phyloP scores from a whole-genome alignment of 2,797 vertebrate genomes.

The Dicrostonyx torquatus region DNA sequence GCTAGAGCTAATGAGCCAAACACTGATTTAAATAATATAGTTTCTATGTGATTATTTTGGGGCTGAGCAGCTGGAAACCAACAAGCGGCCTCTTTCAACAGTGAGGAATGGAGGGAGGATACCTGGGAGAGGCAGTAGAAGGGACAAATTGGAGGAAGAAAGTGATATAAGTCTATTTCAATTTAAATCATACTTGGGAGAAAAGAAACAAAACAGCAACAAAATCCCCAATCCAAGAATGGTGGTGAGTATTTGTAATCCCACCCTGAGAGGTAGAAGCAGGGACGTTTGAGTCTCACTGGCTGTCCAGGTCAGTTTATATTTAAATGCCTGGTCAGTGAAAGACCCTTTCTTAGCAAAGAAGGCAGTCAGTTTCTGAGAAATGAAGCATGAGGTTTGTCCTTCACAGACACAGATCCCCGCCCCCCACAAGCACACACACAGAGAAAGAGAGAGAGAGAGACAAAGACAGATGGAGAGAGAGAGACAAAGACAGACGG shows the following conservation, averaged over 20 bases:
- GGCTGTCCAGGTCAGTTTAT: neutral
- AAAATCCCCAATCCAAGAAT: neutral
- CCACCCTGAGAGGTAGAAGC: too few relatives aligned
- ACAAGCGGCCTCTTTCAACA: too few relatives aligned
- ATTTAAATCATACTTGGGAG: neutral
- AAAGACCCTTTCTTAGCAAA: neutral
- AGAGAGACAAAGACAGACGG: too few relatives aligned
- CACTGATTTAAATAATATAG: too few relatives aligned
- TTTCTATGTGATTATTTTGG: too few relatives aligned
- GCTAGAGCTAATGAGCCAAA: too few relatives aligned
- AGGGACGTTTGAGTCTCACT: neutral
- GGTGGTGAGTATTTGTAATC: neutral
- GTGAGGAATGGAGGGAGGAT: too few relatives aligned
- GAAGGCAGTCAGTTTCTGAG: neutral
- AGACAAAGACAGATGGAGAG: rapidly evolving
- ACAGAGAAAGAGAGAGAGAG: too few relatives aligned
- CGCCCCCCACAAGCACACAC: rapidly evolving
- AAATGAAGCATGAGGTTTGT: neutral
- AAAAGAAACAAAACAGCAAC: neutral
- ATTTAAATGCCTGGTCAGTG: neutral
- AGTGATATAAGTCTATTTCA: neutral
- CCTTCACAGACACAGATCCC: neutral
- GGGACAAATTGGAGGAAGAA: neutral
- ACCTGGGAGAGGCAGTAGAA: neutral
- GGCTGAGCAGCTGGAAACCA: too few relatives aligned